Conservation (phyloP, 2,113 vertebrate genomes). For the Dipodomys ordii region DNA sequence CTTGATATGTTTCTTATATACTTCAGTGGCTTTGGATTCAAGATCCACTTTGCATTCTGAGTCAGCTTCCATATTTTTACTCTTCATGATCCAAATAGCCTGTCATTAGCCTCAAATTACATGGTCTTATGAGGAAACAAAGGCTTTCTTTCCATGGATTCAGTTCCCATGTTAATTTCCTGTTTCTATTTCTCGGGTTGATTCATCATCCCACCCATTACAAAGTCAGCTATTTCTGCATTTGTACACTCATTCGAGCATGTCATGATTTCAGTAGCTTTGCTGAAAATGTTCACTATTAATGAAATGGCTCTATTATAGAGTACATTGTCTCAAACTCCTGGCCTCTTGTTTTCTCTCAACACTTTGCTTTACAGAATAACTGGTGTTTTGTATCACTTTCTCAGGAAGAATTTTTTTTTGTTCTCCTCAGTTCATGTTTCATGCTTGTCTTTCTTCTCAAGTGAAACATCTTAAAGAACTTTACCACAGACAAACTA, state of each 20-base stretch:
- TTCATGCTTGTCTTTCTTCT: neutral
- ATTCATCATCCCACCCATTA: neutral
- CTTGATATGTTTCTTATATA: neutral
- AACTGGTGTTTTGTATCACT: neutral
- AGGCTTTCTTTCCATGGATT: neutral
- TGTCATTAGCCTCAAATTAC: neutral
- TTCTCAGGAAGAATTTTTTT: neutral
- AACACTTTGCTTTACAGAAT: neutral
- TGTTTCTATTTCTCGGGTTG: neutral
- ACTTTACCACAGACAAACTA: neutral
- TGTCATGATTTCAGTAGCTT: neutral
- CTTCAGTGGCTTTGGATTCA: neutral
- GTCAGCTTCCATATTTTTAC: neutral
- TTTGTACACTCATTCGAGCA: neutral
- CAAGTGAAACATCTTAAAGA: neutral
- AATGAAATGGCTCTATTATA: neutral
- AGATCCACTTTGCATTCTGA: neutral
- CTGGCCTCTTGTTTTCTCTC: neutral
- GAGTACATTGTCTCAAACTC: neutral
- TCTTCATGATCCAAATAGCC: neutral
- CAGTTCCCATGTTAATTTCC: neutral
- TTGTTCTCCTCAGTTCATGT: neutral
- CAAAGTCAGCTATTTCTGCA: neutral
- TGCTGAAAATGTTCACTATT: neutral
- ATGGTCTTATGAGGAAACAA: neutral